phyloP scores from a whole-genome alignment of 2,113 vertebrate genomes.

The Rynchops niger region DNA sequence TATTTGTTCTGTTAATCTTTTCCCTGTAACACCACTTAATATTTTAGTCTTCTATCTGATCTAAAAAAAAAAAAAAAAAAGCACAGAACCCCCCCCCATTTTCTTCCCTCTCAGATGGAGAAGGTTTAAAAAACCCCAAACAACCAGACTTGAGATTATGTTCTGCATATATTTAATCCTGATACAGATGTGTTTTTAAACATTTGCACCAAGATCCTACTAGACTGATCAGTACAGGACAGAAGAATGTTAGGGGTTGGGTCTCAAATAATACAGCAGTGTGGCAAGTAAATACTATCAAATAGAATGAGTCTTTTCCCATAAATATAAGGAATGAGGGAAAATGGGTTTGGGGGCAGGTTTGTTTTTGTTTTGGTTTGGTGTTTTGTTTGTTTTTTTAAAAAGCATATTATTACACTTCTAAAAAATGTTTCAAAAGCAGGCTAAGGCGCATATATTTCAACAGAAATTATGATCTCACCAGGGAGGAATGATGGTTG shows the following conservation, averaged over 20 bases:
- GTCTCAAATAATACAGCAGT: background rate
- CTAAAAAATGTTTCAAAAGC: background rate
- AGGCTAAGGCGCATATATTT: background rate
- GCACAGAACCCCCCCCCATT: fast-evolving
- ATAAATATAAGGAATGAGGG: background rate
- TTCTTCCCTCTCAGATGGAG: background rate
- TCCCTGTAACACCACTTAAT: background rate
- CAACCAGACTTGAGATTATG: background rate
- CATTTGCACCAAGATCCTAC: background rate
- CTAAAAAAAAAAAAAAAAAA: background rate
- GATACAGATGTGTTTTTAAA: background rate
- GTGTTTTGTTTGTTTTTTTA: background rate
- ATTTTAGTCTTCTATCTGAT: background rate
- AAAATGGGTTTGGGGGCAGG: background rate
- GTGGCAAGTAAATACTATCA: background rate
- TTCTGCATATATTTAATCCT: background rate
- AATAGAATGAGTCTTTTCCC: background rate
- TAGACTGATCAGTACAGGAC: background rate
- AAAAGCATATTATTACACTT: background rate
- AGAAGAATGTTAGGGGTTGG: background rate
- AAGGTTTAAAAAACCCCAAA: background rate
- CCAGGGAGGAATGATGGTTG: background rate
- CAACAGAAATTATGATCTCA: constrained; percentile 17
- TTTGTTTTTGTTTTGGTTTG: fast-evolving
- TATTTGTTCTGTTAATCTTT: background rate